Evolutionary conservation across 2,888 invertebrate species (phyloP), one percentile per base, ranked within the genome.

Genomic region (Cyclophora albipunctata): DNA sequence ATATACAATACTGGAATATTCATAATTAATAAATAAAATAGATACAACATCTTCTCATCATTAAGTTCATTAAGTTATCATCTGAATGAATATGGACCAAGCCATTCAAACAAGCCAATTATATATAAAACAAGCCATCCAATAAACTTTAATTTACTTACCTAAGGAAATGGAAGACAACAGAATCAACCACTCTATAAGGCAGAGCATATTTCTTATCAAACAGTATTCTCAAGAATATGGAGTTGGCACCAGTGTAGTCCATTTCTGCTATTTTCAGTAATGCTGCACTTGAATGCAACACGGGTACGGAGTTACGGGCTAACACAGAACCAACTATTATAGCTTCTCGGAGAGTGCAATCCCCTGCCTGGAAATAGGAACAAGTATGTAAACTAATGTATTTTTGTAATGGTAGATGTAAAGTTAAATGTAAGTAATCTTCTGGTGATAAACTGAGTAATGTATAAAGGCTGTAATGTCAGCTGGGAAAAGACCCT

Each of bases 151-250:
- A 20, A 7, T 45, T 42, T 5, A 49, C 68, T 76, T 84, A 97
- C 97, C 95, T 93, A 40, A 98, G 75, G 78, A 98, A 99, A 80
- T 99, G 98, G 73, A 95, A 95, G 2, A 98, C 97, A 4, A 97
- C 93, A 7, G 96, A 96, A 89, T 99, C 99, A 3, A 99, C 92
- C 2, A 98, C 99, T 66, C 96, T 91, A 78, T 95, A 98, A 0
- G 99, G 99, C 50, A 99, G 88, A 0, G 98, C 98, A 89, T 99
- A 99, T 75, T 98, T 98, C 82, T 99, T 99, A 74, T 99, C 98
- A 57, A 99, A 92, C 54, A 99, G 93, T 73, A 97, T 95, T 54
- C 98, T 90, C 50, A 99, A 90, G 73, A 99, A 97, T 69, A 99
- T 96, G 40, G 98, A 98, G 80, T 95, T 98, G 0, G 98, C 96